These are phyloP conservation scores for Corella eumyota DNA, from an alignment of 23 tunicate species.

Conservation along the genomic window DNA sequence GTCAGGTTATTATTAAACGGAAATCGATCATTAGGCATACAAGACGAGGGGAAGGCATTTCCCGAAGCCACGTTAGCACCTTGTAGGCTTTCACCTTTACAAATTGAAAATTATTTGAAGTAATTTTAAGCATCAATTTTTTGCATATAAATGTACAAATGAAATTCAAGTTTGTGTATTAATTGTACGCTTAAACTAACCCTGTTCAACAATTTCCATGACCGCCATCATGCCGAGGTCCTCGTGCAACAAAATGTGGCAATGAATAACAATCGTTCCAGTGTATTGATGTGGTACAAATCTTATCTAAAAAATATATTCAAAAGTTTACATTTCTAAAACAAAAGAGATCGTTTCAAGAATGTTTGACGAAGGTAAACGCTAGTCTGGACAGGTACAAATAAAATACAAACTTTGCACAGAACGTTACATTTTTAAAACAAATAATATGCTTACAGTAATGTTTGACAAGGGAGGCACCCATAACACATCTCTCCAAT, in stretches of 20 bases:
- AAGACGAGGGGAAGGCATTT: neutral
- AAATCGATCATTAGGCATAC: neutral
- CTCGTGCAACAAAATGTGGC: slow-evolving; percentile 25
- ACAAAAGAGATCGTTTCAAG: too few species aligned
- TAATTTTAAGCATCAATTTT: too few species aligned
- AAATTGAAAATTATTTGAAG: too few species aligned
- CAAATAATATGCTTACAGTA: slow-evolving; percentile 66
- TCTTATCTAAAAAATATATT: slow-evolving; percentile 14
- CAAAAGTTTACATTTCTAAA: too few species aligned
- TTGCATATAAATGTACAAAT: too few species aligned
- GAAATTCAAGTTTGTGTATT: too few species aligned
- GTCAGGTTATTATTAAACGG: neutral
- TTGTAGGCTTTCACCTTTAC: neutral
- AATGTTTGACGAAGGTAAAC: too few species aligned
- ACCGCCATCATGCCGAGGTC: slow-evolving; percentile 53
- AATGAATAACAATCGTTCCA: slow-evolving; percentile 38
- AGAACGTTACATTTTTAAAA: too few species aligned
- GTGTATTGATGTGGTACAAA: slow-evolving; percentile 6
- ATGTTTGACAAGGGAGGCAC: slow-evolving; percentile 67
- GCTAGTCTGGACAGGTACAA: too few species aligned
- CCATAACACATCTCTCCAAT: slow-evolving; percentile 32
- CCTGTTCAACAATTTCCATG: slow-evolving; percentile 11
- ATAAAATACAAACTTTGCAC: too few species aligned
- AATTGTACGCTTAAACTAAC: too few species aligned
- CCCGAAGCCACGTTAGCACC: neutral